Evolutionary conservation across 1,140 invertebrate genomes (phyloP).

Genomic region (Batillaria attramentaria): DNA sequence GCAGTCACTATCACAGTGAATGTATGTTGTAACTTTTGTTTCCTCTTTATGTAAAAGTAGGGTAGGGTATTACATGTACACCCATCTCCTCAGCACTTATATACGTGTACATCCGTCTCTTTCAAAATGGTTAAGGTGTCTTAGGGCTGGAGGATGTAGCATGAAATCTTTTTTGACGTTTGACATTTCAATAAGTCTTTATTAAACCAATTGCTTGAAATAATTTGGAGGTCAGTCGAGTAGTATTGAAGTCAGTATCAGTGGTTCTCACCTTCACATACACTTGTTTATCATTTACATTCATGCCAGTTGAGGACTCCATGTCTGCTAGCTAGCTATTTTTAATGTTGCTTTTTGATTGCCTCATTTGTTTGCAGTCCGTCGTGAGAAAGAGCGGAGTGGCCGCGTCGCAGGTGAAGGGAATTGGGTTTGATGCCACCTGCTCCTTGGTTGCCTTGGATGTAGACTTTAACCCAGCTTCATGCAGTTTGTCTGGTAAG

Average conservation of each 20-base stretch:
- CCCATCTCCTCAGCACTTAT: not conserved
- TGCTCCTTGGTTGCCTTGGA: conserved; percentile 92
- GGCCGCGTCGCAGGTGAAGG: conserved; percentile 78
- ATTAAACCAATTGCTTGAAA: not conserved
- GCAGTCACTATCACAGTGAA: conserved; percentile 80
- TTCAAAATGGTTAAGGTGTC: not conserved
- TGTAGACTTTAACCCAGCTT: conserved; percentile 79
- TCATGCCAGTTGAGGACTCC: not conserved
- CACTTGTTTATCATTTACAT: not conserved
- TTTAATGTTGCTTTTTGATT: not conserved
- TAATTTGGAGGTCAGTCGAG: too few species aligned
- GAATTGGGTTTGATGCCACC: conserved; percentile 95
- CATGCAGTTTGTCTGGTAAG: conserved; percentile 82
- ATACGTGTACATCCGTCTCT: not conserved
- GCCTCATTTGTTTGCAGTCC: conserved; percentile 40
- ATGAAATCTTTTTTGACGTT: not conserved
- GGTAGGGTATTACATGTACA: not conserved
- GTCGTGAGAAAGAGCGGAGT: conserved; percentile 59
- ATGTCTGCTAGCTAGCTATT: too few species aligned
- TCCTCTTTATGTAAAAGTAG: not conserved
- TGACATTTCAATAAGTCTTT: not conserved
- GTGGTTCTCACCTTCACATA: not conserved
- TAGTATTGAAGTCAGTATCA: not conserved
- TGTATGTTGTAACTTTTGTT: conserved; percentile 72
- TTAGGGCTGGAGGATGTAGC: not conserved